Evolutionary conservation across 2,797 vertebrate species (phyloP).

Genomic region (Sparidentex hasta): DNA sequence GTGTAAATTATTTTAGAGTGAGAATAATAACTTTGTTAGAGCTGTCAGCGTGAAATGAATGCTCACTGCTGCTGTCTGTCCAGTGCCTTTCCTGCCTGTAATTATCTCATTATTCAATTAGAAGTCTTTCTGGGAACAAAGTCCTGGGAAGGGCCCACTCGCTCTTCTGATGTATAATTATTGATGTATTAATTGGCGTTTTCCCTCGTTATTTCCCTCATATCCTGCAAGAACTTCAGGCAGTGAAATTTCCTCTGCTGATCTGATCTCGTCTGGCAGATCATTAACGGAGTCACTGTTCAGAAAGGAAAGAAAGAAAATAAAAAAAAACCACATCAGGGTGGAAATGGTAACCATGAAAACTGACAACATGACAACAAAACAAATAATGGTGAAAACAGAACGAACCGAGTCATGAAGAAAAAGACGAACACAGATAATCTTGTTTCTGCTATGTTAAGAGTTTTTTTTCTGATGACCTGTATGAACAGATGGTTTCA

Average conservation of each 20-base stretch:
- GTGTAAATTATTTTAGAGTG: slow-evolving; percentile 1
- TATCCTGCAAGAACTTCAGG: slow-evolving; percentile 3
- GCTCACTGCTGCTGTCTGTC: not conserved
- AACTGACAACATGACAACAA: not conserved
- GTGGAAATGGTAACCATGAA: not conserved
- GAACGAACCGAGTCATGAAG: not conserved
- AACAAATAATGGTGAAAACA: not conserved
- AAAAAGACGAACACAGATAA: not conserved
- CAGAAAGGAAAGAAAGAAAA: not conserved
- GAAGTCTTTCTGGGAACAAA: slow-evolving; percentile 49
- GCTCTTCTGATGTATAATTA: slow-evolving; percentile 21
- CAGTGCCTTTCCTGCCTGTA: slow-evolving; percentile 30
- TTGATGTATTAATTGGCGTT: slow-evolving; percentile 30
- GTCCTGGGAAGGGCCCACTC: slow-evolving; percentile 22
- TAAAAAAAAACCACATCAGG: not conserved
- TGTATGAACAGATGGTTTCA: slow-evolving; percentile 3
- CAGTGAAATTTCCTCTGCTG: not conserved
- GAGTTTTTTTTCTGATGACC: not conserved
- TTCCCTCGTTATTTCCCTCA: slow-evolving; percentile 8
- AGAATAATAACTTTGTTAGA: not conserved
- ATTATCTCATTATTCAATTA: slow-evolving; percentile 59
- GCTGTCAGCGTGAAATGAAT: slow-evolving; percentile 38
- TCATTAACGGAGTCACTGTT: not conserved
- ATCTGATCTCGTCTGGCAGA: slow-evolving; percentile 19
- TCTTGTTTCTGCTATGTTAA: not conserved